These are phyloP conservation scores for Calliopsis andreniformis DNA, from an alignment of 1,140 invertebrate species.

Conservation along the genomic window DNA sequence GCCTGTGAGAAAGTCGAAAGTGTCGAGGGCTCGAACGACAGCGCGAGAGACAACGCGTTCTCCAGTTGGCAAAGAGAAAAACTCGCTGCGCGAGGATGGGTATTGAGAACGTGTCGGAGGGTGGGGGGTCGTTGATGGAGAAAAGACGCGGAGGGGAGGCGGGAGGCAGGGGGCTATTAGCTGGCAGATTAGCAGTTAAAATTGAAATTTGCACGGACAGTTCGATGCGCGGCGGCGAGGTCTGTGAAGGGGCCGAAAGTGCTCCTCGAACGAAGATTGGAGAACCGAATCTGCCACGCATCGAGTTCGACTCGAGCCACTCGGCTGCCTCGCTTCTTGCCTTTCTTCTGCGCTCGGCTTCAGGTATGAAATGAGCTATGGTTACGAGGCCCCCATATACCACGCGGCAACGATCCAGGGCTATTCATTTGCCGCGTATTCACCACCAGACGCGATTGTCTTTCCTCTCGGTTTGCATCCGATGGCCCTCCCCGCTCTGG, in stretches of 20 bases:
- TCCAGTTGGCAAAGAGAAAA: conserved; percentile 32
- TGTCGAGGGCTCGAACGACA: neutral
- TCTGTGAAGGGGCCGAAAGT: conserved; percentile 68
- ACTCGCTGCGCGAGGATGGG: conserved; percentile 35
- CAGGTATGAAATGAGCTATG: conserved; percentile 79
- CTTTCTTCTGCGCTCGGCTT: conserved; percentile 2
- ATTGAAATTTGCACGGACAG: conserved; percentile 82
- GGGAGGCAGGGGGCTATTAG: conserved; percentile 74
- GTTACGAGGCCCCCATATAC: conserved; percentile 72
- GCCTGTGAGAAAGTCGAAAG: conserved; percentile 15
- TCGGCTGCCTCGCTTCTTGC: conserved; percentile 45
- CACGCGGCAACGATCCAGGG: conserved; percentile 37
- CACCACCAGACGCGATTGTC: conserved; percentile 14
- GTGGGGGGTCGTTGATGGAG: conserved; percentile 52
- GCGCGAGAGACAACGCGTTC: conserved; percentile 9
- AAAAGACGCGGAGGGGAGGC: conserved; percentile 52
- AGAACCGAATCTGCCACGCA: conserved; percentile 80
- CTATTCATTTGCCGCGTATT: conserved; percentile 24
- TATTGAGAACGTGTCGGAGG: conserved; percentile 48
- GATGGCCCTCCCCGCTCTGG: neutral
- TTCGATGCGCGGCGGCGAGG: conserved; percentile 76
- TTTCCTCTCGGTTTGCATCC: conserved; percentile 21
- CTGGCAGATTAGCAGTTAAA: conserved; percentile 82
- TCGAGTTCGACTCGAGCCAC: conserved; percentile 68
- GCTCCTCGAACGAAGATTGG: conserved; percentile 69